A percentile compares a stretch with the other conserved stretches of the same genome.
These are phyloP conservation scores for Megaceryle torquata DNA, from an alignment of 2,113 vertebrate species.

Conservation along the genomic window DNA sequence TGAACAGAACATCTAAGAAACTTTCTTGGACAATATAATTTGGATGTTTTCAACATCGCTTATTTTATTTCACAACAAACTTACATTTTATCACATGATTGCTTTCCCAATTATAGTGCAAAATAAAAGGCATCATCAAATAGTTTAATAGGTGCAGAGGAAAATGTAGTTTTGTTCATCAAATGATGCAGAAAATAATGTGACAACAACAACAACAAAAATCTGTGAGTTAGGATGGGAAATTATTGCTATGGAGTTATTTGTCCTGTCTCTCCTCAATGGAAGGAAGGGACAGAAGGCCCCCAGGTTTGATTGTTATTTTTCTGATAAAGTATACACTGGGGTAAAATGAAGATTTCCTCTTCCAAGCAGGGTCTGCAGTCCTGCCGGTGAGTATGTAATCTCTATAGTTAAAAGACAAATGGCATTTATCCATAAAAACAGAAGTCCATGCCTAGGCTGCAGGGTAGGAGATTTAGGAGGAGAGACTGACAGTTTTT, in stretches of 20 bases:
- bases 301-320: constrained; percentile 4
- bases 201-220: constrained; percentile 19
- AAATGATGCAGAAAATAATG: constrained; percentile 79
- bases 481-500: constrained; percentile 16
- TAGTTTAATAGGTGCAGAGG: constrained; percentile 74
- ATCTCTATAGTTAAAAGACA: constrained; percentile 54
- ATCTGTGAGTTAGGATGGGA: neutral
- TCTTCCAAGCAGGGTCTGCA: constrained; percentile 7
- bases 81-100: constrained; percentile 74
- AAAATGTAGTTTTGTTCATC: constrained; percentile 74
- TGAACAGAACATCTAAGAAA: constrained; percentile 32
- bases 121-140: constrained; percentile 78
- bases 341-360: constrained; percentile 39
- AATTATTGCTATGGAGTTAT: constrained; percentile 32
- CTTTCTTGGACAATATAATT: constrained; percentile 56
- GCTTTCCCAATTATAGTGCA: constrained; percentile 75
- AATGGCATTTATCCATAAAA: constrained; percentile 41
- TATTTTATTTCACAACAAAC: constrained; percentile 68
- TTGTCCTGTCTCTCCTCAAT: neutral
- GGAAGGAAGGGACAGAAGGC: neutral
- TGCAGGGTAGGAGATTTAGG: constrained; percentile 34
- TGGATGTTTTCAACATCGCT: constrained; percentile 54
- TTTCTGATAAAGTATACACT: constrained; percentile 29
- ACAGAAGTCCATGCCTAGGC: constrained; percentile 22
- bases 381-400: neutral